phyloP scores from a whole-genome alignment of 2,888 invertebrate genomes.

The Noctua pronuba region DNA sequence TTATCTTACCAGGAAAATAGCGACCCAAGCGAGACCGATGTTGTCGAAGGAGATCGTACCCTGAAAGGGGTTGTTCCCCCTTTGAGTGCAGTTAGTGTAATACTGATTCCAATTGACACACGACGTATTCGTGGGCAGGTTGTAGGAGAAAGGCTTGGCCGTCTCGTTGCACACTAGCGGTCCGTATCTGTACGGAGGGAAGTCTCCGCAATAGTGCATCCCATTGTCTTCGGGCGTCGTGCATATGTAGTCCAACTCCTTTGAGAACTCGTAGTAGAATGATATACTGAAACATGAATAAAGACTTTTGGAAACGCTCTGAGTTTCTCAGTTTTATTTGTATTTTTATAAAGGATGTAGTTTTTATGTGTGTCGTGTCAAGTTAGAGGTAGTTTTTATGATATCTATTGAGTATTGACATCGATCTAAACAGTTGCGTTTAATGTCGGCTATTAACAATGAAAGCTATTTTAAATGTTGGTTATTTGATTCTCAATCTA shows the following conservation, averaged over 20 bases:
- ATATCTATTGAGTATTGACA: conserved; percentile 28
- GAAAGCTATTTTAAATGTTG: conserved; percentile 29
- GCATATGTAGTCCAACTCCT: conserved; percentile 99
- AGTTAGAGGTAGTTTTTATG: conserved; percentile 29
- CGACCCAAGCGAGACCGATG: conserved; percentile 99
- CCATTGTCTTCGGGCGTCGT: conserved; percentile 97
- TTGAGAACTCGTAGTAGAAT: conserved; percentile 96
- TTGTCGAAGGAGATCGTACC: conserved; percentile 99
- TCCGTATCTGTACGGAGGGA: conserved; percentile 95
- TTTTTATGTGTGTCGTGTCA: conserved; percentile 45
- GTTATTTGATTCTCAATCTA: conserved; percentile 4
- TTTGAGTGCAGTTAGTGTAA: conserved; percentile 98
- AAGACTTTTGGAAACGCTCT: conserved; percentile 8
- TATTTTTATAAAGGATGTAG: conserved; percentile 1
- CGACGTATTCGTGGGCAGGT: conserved; percentile 92
- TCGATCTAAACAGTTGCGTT: conserved; percentile 23
- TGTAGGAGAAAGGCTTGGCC: conserved; percentile 91
- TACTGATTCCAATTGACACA: conserved; percentile 99
- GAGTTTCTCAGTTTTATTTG: conserved; percentile 4
- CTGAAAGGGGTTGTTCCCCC: conserved; percentile 99
- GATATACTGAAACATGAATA: conserved; percentile 90
- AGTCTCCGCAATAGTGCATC: conserved; percentile 96
- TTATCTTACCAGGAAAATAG: conserved; percentile 98
- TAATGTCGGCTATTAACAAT: conserved; percentile 37
- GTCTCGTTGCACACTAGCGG: conserved; percentile 94